Evolutionary conservation across 2,888 invertebrate species (phyloP).

Genomic region (Ferrisia virgata): DNA sequence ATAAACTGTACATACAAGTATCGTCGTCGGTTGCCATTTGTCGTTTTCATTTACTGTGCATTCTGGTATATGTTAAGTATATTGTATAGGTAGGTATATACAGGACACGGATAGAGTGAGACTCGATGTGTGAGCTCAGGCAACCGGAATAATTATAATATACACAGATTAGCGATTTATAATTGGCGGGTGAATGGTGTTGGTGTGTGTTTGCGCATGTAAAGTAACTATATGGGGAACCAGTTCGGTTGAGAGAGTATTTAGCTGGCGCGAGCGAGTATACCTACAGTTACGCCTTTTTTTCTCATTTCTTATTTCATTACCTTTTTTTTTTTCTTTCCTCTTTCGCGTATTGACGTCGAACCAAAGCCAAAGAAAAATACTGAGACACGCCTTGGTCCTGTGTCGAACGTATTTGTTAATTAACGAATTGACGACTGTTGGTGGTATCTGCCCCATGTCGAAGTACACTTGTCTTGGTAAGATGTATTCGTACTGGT

Average conservation of each 20-base stretch:
- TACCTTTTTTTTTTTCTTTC: background rate
- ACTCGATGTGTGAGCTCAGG: background rate
- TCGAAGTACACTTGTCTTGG: too few species aligned
- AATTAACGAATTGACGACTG: background rate
- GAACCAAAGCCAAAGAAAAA: background rate
- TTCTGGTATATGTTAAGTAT: background rate
- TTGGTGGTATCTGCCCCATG: too few species aligned
- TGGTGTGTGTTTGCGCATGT: too few species aligned
- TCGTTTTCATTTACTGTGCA: background rate
- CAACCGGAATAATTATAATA: constrained; percentile 33
- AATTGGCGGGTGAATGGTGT: constrained; percentile 32
- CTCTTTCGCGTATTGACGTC: background rate
- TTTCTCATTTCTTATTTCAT: background rate
- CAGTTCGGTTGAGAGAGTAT: constrained; percentile 29
- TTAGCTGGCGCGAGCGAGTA: background rate
- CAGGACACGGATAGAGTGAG: background rate
- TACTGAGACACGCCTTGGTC: background rate
- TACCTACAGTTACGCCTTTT: background rate
- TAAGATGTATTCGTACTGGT: too few species aligned
- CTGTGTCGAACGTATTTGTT: background rate
- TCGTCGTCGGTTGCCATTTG: background rate
- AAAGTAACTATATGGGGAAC: constrained; percentile 25
- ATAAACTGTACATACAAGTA: too few species aligned
- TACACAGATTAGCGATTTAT: constrained; percentile 34
- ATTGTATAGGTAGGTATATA: too few species aligned